Evolutionary conservation across 2,797 vertebrate genomes (phyloP), one percentile per base, ranked within the genome.

Genomic region (Gorsachius magnificus): DNA sequence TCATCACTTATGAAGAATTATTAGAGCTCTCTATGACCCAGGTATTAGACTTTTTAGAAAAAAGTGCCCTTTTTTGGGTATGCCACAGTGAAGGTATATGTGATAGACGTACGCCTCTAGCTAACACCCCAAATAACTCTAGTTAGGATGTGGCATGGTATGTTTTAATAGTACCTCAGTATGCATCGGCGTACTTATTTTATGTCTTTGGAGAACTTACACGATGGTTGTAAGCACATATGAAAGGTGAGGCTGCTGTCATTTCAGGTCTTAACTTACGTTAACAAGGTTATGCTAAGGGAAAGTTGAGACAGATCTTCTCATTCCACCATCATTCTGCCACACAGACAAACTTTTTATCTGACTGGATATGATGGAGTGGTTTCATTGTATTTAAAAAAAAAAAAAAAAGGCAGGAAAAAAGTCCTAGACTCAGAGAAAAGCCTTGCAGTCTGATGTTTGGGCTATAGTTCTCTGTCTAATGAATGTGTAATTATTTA

Each of bases 381-480:
- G 0, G 6, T 10, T 68, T 63, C 14, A 16, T 15, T 65, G 41
- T 38, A 6, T 11, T 41, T 22, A 7, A 58, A 56, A 35, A 66
- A 36, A 35, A 66, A 36, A 35, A 17, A 26, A 4, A 10, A 18
- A 5, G 2, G 11, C 15, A 31, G 25, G 1, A 26, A 61, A 77
- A 28, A 68, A 46, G 1, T 19, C 54, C 24, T 3, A 35, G 9
- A 84, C 51, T 35, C 9, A 16, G 19, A 84, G 18, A 72, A 84
- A 72, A 93, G 5, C 25, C 10, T 46, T 84, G 50, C 26, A 71
- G 80, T 14, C 63, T 84, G n/a, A 53, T 53, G 25, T 64, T 90
- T 79, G 51, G 38, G 21, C 96, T 83, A 35, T n/a, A 84, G 29
- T 51, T 84, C 81, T 94, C 14, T 65, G 48, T 94, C 14, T 65